phyloP scores from a whole-genome alignment of 2,797 vertebrate genomes.

The Sebastes kiyomatsui region DNA sequence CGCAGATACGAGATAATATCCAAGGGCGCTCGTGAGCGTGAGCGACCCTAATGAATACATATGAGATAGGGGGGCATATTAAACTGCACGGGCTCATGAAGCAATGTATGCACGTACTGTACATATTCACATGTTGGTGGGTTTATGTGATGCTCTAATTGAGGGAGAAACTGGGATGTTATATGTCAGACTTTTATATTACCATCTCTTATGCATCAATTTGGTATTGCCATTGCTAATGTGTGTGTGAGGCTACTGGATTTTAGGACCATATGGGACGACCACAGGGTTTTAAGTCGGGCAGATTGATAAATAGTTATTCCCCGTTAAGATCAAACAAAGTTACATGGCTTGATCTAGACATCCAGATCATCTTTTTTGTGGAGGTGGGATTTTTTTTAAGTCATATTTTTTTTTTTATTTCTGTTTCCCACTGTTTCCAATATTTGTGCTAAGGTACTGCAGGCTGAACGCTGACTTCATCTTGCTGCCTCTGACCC shows the following conservation, averaged over 20 bases:
- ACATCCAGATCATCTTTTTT: not conserved
- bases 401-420: not conserved
- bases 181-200: not conserved
- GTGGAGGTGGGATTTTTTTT: not conserved
- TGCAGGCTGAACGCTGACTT: not conserved
- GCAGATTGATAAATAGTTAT: not conserved
- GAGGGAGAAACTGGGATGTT: not conserved
- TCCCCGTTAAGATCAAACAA: not conserved
- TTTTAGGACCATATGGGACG: not conserved
- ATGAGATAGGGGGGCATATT: not conserved
- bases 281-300: not conserved
- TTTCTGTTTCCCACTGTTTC: not conserved
- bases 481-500: not conserved
- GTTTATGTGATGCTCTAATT: not conserved
- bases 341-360: not conserved
- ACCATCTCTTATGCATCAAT: not conserved
- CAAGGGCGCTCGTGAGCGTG: not conserved
- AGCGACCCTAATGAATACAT: conserved; percentile 17
- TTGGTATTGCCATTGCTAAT: not conserved
- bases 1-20: conserved; percentile 31
- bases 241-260: not conserved
- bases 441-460: not conserved
- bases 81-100: not conserved
- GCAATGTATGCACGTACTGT: not conserved
- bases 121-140: not conserved